These are phyloP conservation scores for Frankliniella fusca DNA, from an alignment of 2,888 invertebrate genomes.

Conservation along the genomic window DNA sequence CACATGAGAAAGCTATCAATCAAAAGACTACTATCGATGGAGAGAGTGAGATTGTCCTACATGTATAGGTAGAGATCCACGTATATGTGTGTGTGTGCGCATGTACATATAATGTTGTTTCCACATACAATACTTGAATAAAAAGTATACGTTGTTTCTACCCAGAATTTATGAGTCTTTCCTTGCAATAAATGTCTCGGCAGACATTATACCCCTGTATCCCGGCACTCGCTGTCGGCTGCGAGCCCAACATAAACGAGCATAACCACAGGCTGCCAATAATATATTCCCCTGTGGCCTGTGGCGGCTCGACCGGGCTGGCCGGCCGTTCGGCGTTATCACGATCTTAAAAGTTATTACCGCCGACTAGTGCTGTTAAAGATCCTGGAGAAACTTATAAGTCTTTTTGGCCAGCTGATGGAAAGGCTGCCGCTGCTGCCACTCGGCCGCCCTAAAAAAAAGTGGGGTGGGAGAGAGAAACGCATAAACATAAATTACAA, in stretches of 20 bases:
- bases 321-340: not conserved
- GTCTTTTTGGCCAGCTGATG: not conserved
- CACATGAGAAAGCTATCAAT: not conserved
- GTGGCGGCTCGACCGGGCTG: not conserved
- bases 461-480: not conserved
- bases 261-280: slow-evolving; percentile 22
- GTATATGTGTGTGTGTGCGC: slow-evolving; percentile 6
- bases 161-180: slow-evolving; percentile 17
- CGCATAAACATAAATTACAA: too few relatives aligned
- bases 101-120: slow-evolving; percentile 27
- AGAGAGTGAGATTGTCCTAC: slow-evolving; percentile 18
- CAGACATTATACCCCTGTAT: slow-evolving; percentile 21
- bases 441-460: not conserved
- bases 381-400: too few relatives aligned
- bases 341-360: slow-evolving; percentile 25
- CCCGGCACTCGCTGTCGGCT: not conserved
- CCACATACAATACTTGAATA: slow-evolving; percentile 26
- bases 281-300: slow-evolving; percentile 14
- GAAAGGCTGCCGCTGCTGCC: not conserved
- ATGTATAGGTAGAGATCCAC: not conserved
- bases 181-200: slow-evolving; percentile 16
- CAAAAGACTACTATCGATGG: slow-evolving; percentile 19
- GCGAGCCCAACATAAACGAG: slow-evolving; percentile 15
- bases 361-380: not conserved
- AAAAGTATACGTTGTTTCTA: slow-evolving; percentile 26